Evolutionary conservation across 2,113 vertebrate species (phyloP), one percentile per base, ranked within the genome.

Genomic region (Fulmarus glacialis): DNA sequence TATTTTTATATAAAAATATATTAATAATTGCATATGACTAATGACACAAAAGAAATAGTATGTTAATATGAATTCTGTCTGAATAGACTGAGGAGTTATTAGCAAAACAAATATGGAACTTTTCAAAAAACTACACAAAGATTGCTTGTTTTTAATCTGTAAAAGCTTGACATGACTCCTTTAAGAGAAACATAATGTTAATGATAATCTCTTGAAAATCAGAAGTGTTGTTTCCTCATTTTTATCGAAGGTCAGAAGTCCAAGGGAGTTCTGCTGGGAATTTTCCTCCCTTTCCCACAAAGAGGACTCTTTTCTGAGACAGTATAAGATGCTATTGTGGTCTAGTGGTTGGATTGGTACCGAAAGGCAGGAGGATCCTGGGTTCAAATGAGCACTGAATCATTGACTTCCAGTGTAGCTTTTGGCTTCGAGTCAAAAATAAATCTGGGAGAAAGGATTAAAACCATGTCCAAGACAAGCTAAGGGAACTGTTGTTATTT

Each of bases 201-300:
- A 67, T 53, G 30, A 52, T 71, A 95, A 96, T 97, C 58, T 96
- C 89, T 89, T 71, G 74, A 96, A 96, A 95, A 96, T 95, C 93
- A 90, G 55, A 93, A 96, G 84, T 59, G 63, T 52, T 70, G 45
- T 90, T 97, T 94, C 87, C 91, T 97, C 87, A 90, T 95, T 89
- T 97, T 96, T 94, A 90, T 83, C 6, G 0, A 83, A 80, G 97
- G 97, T 97, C 97, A 97, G 58, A 94, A 96, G 94, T 94, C 93
- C 93, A 97, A 96, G 95, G 82, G 91, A 96, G 93, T 88, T 96
- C 84, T 97, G 84, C 96, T 97, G 93, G 94, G 96, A 97, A 97
- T 96, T 93, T 96, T 95, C 78, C 94, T 97, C 93, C 82, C 87
- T 96, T 97, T 97, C 95, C 93, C 96, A 96, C 89, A 91, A 90